Conservation (phyloP, 2,797 vertebrate species). For the Staurois parvus region DNA sequence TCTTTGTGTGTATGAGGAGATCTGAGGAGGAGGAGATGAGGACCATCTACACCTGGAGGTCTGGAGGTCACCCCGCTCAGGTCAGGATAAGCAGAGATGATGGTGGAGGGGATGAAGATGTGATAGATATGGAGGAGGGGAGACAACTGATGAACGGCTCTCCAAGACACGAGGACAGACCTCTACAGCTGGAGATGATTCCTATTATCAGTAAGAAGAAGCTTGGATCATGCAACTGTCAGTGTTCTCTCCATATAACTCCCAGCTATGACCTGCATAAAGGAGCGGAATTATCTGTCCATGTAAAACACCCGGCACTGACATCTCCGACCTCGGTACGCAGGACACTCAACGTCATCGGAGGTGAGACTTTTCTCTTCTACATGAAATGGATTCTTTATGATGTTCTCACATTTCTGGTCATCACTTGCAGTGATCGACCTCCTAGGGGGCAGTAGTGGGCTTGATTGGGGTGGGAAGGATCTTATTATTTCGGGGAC, state of each 20-base stretch:
- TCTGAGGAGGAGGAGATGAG: background rate
- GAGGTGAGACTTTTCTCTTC: conserved; percentile 31
- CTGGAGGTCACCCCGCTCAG: background rate
- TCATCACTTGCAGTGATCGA: background rate
- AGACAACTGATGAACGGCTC: conserved; percentile 1
- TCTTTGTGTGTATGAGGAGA: background rate
- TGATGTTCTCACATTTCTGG: background rate
- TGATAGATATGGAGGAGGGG: no score
- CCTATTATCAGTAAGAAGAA: no score
- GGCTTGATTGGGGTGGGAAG: background rate
- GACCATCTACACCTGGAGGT: conserved; percentile 8
- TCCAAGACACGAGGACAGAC: background rate
- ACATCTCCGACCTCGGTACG: background rate
- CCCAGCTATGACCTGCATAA: conserved; percentile 11
- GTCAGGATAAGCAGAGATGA: background rate
- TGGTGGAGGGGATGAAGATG: no score
- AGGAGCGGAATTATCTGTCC: conserved; percentile 34
- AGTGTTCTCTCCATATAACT: no score
- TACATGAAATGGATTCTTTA: background rate
- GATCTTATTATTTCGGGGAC: background rate
- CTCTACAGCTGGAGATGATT: background rate
- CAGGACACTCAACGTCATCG: background rate
- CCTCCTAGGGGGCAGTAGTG: background rate
- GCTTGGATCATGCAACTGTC: no score
- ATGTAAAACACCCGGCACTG: conserved; percentile 26